Evolutionary conservation across 2,888 invertebrate genomes (phyloP).

Genomic region (Dynastes hyllus): DNA sequence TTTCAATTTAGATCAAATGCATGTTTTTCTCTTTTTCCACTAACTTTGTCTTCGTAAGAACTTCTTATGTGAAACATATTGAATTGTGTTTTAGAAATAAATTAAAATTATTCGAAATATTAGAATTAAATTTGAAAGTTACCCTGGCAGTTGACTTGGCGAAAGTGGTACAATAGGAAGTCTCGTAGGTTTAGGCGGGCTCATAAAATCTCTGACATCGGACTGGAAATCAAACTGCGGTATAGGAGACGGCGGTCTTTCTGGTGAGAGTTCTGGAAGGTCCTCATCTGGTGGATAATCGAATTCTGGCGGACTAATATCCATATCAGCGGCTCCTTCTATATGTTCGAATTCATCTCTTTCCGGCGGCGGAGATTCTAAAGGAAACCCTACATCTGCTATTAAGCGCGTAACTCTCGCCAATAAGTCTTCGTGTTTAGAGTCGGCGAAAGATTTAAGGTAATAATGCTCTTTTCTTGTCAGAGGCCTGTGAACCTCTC

Average conservation of each 20-base stretch:
- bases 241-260: conserved; percentile 24
- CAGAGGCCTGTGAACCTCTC: conserved; percentile 11
- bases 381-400: conserved; percentile 47
- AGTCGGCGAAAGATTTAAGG: conserved; percentile 47
- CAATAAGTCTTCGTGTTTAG: conserved; percentile 51
- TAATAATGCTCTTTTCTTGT: conserved; percentile 47
- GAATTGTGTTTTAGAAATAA: too few relatives aligned
- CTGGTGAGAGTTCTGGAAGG: conserved; percentile 31
- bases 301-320: not conserved
- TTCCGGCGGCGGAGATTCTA: conserved; percentile 20
- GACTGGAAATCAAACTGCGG: conserved; percentile 45
- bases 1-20: too few relatives aligned
- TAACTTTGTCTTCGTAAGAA: too few relatives aligned
- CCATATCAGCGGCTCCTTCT: conserved; percentile 17
- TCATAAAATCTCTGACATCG: conserved; percentile 35
- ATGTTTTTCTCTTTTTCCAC: too few relatives aligned
- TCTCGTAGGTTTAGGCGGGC: not conserved
- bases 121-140: not conserved
- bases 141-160: conserved; percentile 6
- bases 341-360: conserved; percentile 41
- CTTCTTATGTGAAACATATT: too few relatives aligned
- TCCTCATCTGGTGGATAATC: conserved; percentile 28
- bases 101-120: too few relatives aligned
- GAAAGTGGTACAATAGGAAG: conserved; percentile 8
- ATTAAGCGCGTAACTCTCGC: conserved; percentile 49